Conservation (phyloP, 37 sponge, comb jelly and placozoan genomes). For the Petrosia ficiformis region DNA sequence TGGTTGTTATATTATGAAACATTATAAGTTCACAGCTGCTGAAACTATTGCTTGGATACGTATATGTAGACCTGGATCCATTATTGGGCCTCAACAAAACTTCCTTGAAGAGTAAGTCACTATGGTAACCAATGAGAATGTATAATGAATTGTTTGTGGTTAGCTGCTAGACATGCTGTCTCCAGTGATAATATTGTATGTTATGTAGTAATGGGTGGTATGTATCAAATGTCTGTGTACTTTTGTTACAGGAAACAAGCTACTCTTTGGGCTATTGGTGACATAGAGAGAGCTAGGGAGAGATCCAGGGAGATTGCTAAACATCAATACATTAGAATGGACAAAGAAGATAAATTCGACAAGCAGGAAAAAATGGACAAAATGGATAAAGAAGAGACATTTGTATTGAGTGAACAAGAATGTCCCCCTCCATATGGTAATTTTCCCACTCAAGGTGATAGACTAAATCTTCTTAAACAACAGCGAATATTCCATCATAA, state of each 20-base stretch:
- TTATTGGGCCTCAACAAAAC: constrained; percentile 96
- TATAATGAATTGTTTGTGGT: too few relatives aligned
- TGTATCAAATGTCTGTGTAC: too few relatives aligned
- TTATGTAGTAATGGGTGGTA: too few relatives aligned
- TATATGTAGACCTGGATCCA: constrained; percentile 94
- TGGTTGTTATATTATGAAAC: constrained; percentile 97
- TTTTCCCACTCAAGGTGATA: too few relatives aligned
- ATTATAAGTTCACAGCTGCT: constrained; percentile 92
- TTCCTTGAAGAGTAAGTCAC: constrained; percentile 83
- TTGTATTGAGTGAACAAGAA: too few relatives aligned
- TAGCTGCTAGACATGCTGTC: too few relatives aligned
- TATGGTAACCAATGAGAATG: not conserved
- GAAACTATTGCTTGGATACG: constrained; percentile 93
- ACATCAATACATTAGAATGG: not conserved
- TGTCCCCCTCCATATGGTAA: too few relatives aligned
- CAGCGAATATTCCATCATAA: too few relatives aligned
- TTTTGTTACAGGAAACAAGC: constrained; percentile 40
- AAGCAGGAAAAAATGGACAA: constrained; percentile 31
- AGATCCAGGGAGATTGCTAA: too few relatives aligned
- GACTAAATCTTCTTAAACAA: too few relatives aligned
- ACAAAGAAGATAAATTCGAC: constrained; percentile 38
- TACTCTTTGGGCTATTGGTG: constrained; percentile 41
- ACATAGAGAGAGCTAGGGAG: constrained; percentile 29
- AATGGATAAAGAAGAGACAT: not conserved
- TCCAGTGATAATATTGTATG: too few relatives aligned